Conservation (phyloP, 2,888 invertebrate genomes). For the Drosophila paramelanica region DNA sequence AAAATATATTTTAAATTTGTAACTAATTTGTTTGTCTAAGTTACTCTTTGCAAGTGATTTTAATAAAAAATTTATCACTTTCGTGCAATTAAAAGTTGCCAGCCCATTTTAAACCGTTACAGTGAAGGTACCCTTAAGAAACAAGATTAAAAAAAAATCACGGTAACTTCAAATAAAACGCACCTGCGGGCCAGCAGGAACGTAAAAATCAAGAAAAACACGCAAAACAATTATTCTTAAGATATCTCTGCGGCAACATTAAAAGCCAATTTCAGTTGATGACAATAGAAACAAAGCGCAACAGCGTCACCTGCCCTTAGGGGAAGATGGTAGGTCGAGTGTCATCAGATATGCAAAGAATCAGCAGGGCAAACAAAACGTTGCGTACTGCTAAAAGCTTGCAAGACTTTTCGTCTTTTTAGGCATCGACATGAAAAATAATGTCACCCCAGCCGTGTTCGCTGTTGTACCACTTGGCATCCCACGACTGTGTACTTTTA, state of each 20-base stretch:
- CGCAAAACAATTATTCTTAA: constrained; percentile 85
- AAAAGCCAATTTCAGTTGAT: constrained; percentile 85
- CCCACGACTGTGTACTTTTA: constrained; percentile 38
- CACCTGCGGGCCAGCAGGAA: constrained; percentile 62
- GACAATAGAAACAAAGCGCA: constrained; percentile 79
- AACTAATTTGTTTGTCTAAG: constrained; percentile 1
- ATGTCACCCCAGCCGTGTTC: constrained; percentile 79
- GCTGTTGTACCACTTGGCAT: constrained; percentile 9
- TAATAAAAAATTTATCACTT: constrained; percentile 30
- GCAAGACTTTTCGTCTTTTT: constrained; percentile 47
- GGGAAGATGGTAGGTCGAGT: constrained; percentile 37
- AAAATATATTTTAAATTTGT: not conserved
- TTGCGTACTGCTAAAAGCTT: constrained; percentile 50
- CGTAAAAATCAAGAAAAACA: constrained; percentile 78
- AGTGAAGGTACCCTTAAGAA: constrained; percentile 58
- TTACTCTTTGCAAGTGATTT: constrained; percentile 31
- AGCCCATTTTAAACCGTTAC: constrained; percentile 26
- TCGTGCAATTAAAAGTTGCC: constrained; percentile 52
- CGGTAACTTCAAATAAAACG: constrained; percentile 56
- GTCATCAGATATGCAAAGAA: constrained; percentile 74
- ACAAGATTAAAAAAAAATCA: constrained; percentile 34
- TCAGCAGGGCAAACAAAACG: constrained; percentile 79
- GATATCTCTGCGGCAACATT: constrained; percentile 85
- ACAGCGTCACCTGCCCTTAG: constrained; percentile 69
- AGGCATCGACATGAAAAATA: constrained; percentile 82